phyloP scores from a whole-genome alignment of 2,797 vertebrate species.

The Urosaurus nigricauda region DNA sequence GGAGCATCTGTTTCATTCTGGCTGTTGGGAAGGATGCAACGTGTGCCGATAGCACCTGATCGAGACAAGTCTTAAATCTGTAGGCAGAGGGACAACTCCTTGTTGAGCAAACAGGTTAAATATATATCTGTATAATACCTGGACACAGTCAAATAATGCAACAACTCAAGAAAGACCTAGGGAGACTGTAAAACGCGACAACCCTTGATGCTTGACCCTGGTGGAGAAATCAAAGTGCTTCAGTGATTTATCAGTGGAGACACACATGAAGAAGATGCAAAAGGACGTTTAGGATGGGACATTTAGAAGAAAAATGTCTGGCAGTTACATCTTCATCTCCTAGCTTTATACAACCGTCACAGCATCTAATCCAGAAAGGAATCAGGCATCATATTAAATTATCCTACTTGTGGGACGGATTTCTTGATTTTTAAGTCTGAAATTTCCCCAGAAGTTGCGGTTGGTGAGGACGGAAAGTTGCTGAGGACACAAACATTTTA shows the following conservation, averaged over 20 bases:
- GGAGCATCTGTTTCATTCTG: not conserved
- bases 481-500: not conserved
- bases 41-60: not conserved
- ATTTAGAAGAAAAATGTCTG: not conserved
- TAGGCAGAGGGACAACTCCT: not conserved
- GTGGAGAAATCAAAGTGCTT: not conserved
- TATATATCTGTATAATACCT: not conserved
- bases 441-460: not conserved
- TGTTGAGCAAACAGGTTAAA: not conserved
- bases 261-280: not conserved
- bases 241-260: not conserved
- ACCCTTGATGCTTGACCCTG: not conserved
- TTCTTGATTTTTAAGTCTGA: not conserved
- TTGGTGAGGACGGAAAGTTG: not conserved
- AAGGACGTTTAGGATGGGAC: not conserved
- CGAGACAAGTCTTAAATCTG: not conserved
- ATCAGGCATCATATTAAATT: not conserved
- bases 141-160: not conserved
- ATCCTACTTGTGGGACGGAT: not conserved
- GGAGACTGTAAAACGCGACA: not conserved
- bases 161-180: not conserved
- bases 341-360: not conserved
- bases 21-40: not conserved
- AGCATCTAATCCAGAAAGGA: conserved; percentile 1
- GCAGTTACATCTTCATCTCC: not conserved